phyloP scores from a whole-genome alignment of 2,888 invertebrate genomes.

The Polymixis flavicincta region DNA sequence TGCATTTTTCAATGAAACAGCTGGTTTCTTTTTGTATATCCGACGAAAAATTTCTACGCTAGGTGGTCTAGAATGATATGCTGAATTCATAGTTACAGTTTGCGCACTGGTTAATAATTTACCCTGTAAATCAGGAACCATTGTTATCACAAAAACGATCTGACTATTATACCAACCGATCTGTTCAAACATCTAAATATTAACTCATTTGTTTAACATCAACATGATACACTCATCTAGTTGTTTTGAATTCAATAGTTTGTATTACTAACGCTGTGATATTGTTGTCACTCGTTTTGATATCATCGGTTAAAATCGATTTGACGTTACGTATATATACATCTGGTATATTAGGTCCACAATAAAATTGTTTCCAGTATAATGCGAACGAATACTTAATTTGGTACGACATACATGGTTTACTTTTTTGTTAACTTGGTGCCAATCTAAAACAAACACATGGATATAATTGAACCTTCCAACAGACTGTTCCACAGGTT shows the following conservation, averaged over 20 bases:
- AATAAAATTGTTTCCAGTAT: neutral
- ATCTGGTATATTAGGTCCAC: neutral
- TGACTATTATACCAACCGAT: neutral
- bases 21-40: no score
- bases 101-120: no score
- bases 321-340: neutral
- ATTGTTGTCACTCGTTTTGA: conserved; percentile 19
- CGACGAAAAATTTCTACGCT: no score
- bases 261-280: neutral
- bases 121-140: neutral
- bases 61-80: no score
- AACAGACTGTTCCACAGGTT: conserved; percentile 2
- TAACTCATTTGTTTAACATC: conserved; percentile 25
- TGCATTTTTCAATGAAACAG: no score
- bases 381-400: neutral
- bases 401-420: neutral
- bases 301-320: conserved; percentile 5
- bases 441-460: neutral
- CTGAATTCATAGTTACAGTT: no score
- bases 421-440: neutral
- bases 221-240: neutral
- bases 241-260: conserved; percentile 14
- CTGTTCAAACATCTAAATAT: neutral
- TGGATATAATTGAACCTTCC: neutral
- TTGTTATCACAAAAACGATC: neutral